Base-by-base conservation (phyloP, 2,888 invertebrate species). In the Xanthorhoe spadicearia region DNA sequence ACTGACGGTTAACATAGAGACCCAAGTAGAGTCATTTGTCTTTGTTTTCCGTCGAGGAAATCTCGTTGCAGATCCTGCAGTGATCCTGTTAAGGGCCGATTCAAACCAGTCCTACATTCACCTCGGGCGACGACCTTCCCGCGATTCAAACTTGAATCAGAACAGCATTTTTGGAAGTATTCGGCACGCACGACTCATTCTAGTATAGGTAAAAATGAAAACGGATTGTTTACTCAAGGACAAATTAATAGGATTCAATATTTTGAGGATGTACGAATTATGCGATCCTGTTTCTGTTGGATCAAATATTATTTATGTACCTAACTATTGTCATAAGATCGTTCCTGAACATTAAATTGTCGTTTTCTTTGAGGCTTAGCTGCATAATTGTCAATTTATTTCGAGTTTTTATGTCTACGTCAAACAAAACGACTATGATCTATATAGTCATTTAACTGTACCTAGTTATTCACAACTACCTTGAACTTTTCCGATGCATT, bases 81-180 rank as follows among this genome's bases (percentile, higher is more conserved):
- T 49, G 48, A 32, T 57, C 28, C 28, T 56, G 15, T 1, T 56
- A 57, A 23, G 23, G 28, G n/a, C 46, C 46, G 23, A 23, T 15
- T 48, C 15, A 46, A 56, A 48, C 56, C 46, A 48, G 56, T 56
- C 23, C n/a, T 49, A 49, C 57, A 46, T 57, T 57, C 57, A 57
- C 57, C 3, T 17, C 57, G 57, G 49, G 57, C 57, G 23, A 57
- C 32, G 57, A 57, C 57, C 57, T 57, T 57, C 48, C 48, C 28
- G 6, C 1, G 46, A 17, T 48, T 48, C 48, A 15, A 55, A 55
- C 55, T 55, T 55, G 43, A 43, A 56, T 4, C 19, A 49, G 5
- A 48, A 57, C 19, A 32, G 49, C 32, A 49, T 49, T 43, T 35
- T 50, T 48, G 48, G 48, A 48, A 48, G 48, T 8, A 48, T 48